Percentiles rank a stretch among this genome's conserved stretches.
These are phyloP conservation scores for Xestia c-nigrum DNA, from an alignment of 2,888 invertebrate species.

Conservation along the genomic window DNA sequence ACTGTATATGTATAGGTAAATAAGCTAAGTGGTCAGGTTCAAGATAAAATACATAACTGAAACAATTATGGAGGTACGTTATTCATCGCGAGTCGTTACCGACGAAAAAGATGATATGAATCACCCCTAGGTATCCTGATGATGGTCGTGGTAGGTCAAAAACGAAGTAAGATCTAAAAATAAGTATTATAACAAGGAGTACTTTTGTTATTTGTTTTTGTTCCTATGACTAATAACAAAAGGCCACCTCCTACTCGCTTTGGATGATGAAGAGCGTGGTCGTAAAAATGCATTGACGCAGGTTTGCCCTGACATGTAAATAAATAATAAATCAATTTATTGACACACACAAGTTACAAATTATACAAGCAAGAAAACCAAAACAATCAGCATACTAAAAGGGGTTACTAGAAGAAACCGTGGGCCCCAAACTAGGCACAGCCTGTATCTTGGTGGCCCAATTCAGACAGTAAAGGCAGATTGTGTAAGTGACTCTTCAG, in stretches of 20 bases:
- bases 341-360: too few species aligned
- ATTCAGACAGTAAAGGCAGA: too few species aligned
- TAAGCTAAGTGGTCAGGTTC: neutral
- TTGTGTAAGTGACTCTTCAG: too few species aligned
- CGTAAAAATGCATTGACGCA: conserved; percentile 31
- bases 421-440: too few species aligned
- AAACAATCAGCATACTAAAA: too few species aligned
- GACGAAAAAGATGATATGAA: conserved; percentile 39
- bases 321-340: too few species aligned
- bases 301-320: conserved; percentile 1
- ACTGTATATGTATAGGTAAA: neutral
- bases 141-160: conserved; percentile 37
- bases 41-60: neutral
- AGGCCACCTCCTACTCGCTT: conserved; percentile 25
- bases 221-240: conserved; percentile 42
- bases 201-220: neutral
- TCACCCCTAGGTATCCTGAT: conserved; percentile 32
- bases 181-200: conserved; percentile 40
- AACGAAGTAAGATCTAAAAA: conserved; percentile 51
- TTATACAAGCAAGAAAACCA: too few species aligned
- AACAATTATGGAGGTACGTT: conserved; percentile 27
- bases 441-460: too few species aligned
- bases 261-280: conserved; percentile 12
- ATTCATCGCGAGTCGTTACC: conserved; percentile 28
- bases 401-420: too few species aligned